Percentiles rank a stretch among this genome's conserved stretches.
Conservation (phyloP, 2,888 invertebrate species). For the Pyrocoelia pectoralis region DNA sequence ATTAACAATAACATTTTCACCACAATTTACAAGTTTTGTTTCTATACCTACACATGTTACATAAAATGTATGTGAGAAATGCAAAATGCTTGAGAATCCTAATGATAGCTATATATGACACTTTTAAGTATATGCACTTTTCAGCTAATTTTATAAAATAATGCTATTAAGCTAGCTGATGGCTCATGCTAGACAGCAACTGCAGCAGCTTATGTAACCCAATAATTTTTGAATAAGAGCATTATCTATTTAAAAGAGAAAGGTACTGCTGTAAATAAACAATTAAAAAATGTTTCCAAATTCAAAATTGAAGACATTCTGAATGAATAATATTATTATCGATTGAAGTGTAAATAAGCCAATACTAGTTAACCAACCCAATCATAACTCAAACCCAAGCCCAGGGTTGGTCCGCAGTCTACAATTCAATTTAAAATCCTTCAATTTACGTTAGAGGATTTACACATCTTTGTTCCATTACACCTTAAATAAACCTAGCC, state of each 20-base stretch:
- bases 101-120: background rate
- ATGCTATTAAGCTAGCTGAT: slow-evolving; percentile 20
- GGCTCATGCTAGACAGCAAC: slow-evolving; percentile 16
- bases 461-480: slow-evolving; percentile 17
- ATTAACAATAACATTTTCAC: too few relatives aligned
- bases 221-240: background rate
- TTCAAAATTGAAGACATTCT: background rate
- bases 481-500: too few relatives aligned
- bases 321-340: background rate
- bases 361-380: slow-evolving; percentile 15
- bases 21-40: too few relatives aligned
- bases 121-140: slow-evolving; percentile 23
- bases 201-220: slow-evolving; percentile 22
- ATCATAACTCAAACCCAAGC: slow-evolving; percentile 23
- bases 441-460: slow-evolving; percentile 5
- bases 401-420: slow-evolving; percentile 39
- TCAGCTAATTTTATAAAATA: slow-evolving; percentile 19
- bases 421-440: slow-evolving; percentile 16
- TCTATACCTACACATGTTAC: background rate
- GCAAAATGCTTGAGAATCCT: slow-evolving; percentile 17
- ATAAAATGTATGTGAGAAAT: slow-evolving; percentile 20
- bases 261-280: background rate
- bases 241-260: background rate
- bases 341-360: too few relatives aligned
- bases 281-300: background rate